Evolutionary conservation across 1,140 invertebrate species (phyloP), one percentile per base, ranked within the genome.

Genomic region (Condylostylus longicornis): DNA sequence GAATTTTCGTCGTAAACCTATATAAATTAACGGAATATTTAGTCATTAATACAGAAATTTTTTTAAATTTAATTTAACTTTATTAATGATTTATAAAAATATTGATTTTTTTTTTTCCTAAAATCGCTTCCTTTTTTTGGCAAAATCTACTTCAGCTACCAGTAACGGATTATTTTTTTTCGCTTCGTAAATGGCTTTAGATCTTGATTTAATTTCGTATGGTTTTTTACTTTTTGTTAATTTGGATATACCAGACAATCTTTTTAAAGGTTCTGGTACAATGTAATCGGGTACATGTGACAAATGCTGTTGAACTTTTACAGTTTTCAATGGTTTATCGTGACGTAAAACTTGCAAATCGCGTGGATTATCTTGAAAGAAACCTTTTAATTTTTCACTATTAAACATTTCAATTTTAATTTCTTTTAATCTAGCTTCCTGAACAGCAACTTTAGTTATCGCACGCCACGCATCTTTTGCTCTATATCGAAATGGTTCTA

Each of bases 221-320:
- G 55, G 42, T 45, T 67, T 69, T 15, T 55, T 53, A 35, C 50
- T 61, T 4, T 51, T 51, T 49, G 49, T 49, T n/a, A 34, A 28
- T 13, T 56, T 61, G 6, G 54, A 50, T 13, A 70, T 62, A 2
- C 66, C 63, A 1, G 69, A 64, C 0, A 75, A 48, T 43, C 69
- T 67, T 47, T 76, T 79, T 13, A 90, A 60, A 1, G 81, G 75
- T 4, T 72, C 67, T 1, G 86, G 86, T 2, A 93, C 68, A 47
- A 97, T 79, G 57, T 98, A 98, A 23, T 95, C 89, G 0, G 94
- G 93, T 3, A 98, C 84, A 59, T 97, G 76, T 42, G 82, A 75
- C 31, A 98, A 65, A 60, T 95, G 87, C 8, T 75, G 67, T 51
- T 94, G 83, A 9, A 83, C 53, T 55, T 77, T 77, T 1, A 94